Conservation (phyloP, 2,113 vertebrate genomes). For the Etia nguti region DNA sequence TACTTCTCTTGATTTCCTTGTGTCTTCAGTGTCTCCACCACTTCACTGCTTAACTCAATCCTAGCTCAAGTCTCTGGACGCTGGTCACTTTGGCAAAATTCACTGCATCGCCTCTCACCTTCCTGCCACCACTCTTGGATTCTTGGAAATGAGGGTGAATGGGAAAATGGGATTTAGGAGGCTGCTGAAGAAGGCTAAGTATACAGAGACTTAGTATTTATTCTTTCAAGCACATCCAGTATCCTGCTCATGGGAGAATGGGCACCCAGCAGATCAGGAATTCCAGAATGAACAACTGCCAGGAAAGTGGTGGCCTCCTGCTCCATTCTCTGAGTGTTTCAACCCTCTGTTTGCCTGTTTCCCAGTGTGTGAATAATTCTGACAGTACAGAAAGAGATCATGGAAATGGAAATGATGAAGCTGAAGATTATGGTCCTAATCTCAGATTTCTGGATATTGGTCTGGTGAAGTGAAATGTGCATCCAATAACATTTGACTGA, state of each 20-base stretch:
- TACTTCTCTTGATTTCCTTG: neutral
- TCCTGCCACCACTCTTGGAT: no score
- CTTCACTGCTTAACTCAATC: neutral
- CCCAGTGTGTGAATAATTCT: neutral
- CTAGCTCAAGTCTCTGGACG: neutral
- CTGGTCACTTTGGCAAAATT: no score
- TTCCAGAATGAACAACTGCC: no score
- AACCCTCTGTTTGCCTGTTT: no score
- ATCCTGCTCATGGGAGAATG: conserved; percentile 76
- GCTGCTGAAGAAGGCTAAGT: no score
- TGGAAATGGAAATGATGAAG: neutral
- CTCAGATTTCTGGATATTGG: neutral
- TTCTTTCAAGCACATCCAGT: conserved; percentile 34
- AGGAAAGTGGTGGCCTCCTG: no score
- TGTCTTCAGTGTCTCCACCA: neutral
- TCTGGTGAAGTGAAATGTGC: neutral
- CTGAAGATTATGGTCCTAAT: neutral
- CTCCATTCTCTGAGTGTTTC: no score
- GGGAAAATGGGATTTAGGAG: no score
- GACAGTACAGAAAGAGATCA: neutral
- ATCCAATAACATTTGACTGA: neutral
- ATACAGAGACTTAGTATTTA: no score
- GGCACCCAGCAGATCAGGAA: conserved; percentile 58
- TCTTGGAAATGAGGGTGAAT: no score
- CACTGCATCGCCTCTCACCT: no score